These are phyloP conservation scores for Gallinago solitaria DNA, from an alignment of 2,797 vertebrate species.

Conservation along the genomic window DNA sequence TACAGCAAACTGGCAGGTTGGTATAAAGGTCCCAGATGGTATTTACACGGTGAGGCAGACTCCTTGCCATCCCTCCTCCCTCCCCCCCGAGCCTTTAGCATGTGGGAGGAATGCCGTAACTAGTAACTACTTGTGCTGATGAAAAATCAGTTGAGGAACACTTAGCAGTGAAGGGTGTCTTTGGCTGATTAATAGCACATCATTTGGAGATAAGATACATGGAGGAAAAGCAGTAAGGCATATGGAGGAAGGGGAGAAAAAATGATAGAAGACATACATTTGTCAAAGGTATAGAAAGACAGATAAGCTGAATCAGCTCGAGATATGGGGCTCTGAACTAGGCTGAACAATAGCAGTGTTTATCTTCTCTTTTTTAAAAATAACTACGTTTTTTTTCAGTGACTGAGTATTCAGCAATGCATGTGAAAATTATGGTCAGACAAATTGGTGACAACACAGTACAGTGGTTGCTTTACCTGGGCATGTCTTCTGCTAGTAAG, in stretches of 20 bases:
- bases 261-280: conserved; percentile 53
- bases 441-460: not conserved
- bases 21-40: conserved; percentile 63
- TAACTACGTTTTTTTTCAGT: not conserved
- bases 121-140: conserved; percentile 74
- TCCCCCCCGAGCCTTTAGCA: not conserved
- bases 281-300: conserved; percentile 64
- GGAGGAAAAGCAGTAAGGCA: conserved; percentile 49
- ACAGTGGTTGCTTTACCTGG: not conserved
- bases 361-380: conserved; percentile 19
- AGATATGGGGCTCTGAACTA: not conserved
- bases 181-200: conserved; percentile 72
- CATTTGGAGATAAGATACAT: conserved; percentile 70
- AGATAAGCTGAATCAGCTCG: conserved; percentile 62
- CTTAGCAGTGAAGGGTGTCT: conserved; percentile 67
- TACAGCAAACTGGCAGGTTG: conserved; percentile 14
- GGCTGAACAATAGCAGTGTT: conserved; percentile 19
- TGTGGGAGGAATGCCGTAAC: conserved; percentile 72
- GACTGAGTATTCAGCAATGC: not conserved
- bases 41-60: conserved; percentile 36
- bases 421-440: not conserved
- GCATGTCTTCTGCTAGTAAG: not conserved
- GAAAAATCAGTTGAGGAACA: conserved; percentile 69
- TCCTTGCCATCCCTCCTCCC: not conserved
- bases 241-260: conserved; percentile 49